A percentile compares a stretch with the other conserved stretches of the same genome.
Conservation (phyloP, 2,888 invertebrate species). For the Sinotaia quadrata region DNA sequence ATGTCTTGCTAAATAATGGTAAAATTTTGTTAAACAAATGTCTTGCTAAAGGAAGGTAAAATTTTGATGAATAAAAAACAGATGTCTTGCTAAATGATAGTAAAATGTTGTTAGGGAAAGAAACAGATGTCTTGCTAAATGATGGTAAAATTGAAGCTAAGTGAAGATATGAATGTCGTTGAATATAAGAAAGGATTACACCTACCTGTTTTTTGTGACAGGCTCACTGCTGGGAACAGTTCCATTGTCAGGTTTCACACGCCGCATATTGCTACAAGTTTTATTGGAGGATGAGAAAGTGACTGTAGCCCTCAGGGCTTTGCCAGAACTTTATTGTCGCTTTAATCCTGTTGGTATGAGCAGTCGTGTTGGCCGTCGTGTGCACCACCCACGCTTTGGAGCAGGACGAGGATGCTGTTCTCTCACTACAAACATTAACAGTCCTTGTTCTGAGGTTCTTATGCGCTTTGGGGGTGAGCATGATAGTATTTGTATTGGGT, state of each 20-base stretch:
- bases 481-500: not conserved
- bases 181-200: too few relatives aligned
- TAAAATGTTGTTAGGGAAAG: too few relatives aligned
- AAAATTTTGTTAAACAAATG: too few relatives aligned
- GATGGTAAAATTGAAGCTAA: too few relatives aligned
- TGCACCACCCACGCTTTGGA: constrained; percentile 81
- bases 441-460: constrained; percentile 83
- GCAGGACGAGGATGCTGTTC: constrained; percentile 82
- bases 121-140: too few relatives aligned
- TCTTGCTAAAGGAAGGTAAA: too few relatives aligned
- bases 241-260: constrained; percentile 85
- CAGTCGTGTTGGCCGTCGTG: constrained; percentile 29
- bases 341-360: constrained; percentile 41
- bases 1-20: too few relatives aligned
- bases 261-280: constrained; percentile 87
- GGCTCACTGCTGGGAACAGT: constrained; percentile 47
- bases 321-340: constrained; percentile 37
- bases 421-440: constrained; percentile 82
- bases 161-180: too few relatives aligned
- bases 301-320: constrained; percentile 79
- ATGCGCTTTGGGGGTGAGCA: constrained; percentile 74
- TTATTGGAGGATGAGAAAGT: constrained; percentile 89
- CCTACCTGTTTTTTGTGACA: too few relatives aligned
- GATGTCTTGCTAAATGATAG: too few relatives aligned
- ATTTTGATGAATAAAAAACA: too few relatives aligned